phyloP scores from a whole-genome alignment of 2,797 vertebrate genomes.

The Lateolabrax maculatus region DNA sequence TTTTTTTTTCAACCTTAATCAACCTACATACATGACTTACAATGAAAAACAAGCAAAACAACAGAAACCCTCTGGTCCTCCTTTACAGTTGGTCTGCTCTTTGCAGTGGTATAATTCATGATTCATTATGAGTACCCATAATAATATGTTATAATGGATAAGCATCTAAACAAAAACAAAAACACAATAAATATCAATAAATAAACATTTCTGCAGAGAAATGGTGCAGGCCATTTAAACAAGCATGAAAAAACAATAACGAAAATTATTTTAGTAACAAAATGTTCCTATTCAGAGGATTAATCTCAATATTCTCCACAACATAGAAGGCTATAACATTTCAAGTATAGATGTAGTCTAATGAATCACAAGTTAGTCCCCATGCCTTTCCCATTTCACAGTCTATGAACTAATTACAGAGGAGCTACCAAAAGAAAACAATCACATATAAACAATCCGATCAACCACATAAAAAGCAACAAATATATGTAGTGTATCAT shows the following conservation, averaged over 20 bases:
- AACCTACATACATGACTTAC: slow-evolving; percentile 29
- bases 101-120: slow-evolving; percentile 57
- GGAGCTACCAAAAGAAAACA: slow-evolving; percentile 79
- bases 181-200: slow-evolving; percentile 85
- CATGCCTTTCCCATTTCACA: slow-evolving; percentile 79
- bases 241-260: slow-evolving; percentile 57
- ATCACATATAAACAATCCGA: slow-evolving; percentile 77
- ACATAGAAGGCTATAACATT: slow-evolving; percentile 78
- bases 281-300: slow-evolving; percentile 75
- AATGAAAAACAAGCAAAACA: slow-evolving; percentile 23
- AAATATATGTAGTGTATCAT: slow-evolving; percentile 79
- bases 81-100: slow-evolving; percentile 70
- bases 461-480: slow-evolving; percentile 79
- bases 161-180: slow-evolving; percentile 38
- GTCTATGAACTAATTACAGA: slow-evolving; percentile 80
- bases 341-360: slow-evolving; percentile 83
- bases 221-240: slow-evolving; percentile 54
- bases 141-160: slow-evolving; percentile 34
- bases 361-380: slow-evolving; percentile 72
- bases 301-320: slow-evolving; percentile 78
- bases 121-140: slow-evolving; percentile 52
- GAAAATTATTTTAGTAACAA: slow-evolving; percentile 70
- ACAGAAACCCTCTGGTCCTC: slow-evolving; percentile 39
- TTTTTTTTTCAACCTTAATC: slow-evolving; percentile 27
- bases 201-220: slow-evolving; percentile 76